These are phyloP conservation scores for Corythornis vintsioides DNA, from an alignment of 2,113 vertebrate genomes.

Conservation along the genomic window DNA sequence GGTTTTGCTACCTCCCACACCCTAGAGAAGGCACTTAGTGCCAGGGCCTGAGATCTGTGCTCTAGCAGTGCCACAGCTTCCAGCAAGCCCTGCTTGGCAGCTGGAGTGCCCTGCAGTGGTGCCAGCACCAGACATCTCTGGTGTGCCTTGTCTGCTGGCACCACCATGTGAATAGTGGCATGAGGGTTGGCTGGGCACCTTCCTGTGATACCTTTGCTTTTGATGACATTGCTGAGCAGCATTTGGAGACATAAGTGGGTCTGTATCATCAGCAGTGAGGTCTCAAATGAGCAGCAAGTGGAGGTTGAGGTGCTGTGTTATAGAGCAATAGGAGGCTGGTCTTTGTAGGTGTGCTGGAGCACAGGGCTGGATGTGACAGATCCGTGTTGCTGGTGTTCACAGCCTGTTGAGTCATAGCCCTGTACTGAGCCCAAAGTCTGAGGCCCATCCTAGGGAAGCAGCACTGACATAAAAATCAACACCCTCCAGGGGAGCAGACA, in stretches of 20 bases:
- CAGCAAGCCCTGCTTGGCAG: not conserved
- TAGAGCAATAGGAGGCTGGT: rapidly evolving
- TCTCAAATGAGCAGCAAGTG: not conserved
- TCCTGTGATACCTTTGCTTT: rapidly evolving
- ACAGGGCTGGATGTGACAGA: not conserved
- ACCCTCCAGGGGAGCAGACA: not conserved
- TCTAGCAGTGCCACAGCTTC: not conserved
- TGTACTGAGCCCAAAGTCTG: not conserved
- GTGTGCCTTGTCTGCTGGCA: not conserved
- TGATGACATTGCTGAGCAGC: not conserved
- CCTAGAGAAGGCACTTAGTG: not conserved
- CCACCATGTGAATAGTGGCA: rapidly evolving
- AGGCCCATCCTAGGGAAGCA: not conserved
- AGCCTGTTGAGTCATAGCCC: not conserved
- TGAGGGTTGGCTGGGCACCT: not conserved
- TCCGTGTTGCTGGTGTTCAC: not conserved
- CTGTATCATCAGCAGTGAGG: not conserved
- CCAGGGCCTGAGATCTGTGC: not conserved
- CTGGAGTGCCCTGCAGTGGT: not conserved
- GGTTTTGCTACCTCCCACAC: not conserved
- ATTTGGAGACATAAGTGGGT: not conserved
- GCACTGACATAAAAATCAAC: not conserved
- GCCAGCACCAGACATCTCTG: not conserved
- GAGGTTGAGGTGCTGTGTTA: not conserved
- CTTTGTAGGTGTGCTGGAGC: not conserved